Percentiles rank a stretch among this genome's conserved stretches.
These are phyloP conservation scores for Akabosia matsudoensis DNA, from an alignment of 1,140 invertebrate genomes.

Conservation along the genomic window DNA sequence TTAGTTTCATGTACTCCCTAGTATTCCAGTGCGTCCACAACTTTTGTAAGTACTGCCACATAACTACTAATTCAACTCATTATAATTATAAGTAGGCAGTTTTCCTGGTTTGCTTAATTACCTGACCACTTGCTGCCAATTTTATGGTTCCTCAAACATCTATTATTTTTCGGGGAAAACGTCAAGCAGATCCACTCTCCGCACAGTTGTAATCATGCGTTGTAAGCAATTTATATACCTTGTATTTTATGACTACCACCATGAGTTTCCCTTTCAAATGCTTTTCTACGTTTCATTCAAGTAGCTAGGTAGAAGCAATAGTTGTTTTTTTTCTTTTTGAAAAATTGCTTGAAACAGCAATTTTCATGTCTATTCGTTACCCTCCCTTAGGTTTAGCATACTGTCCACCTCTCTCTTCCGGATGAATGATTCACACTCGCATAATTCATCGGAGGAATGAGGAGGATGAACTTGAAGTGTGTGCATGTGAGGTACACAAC, in stretches of 20 bases:
- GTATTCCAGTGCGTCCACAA: neutral
- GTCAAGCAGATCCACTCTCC: too few relatives aligned
- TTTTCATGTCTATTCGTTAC: neutral
- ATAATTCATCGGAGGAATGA: neutral
- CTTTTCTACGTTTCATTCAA: too few relatives aligned
- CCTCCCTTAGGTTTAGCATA: neutral
- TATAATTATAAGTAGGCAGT: neutral
- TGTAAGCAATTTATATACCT: too few relatives aligned
- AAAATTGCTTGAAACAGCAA: neutral
- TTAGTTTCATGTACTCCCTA: neutral
- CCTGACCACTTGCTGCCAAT: neutral
- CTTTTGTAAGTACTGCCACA: neutral
- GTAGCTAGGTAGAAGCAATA: too few relatives aligned
- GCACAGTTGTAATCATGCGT: too few relatives aligned
- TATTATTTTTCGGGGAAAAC: too few relatives aligned
- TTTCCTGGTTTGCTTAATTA: conserved; percentile 4
- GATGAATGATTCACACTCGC: neutral
- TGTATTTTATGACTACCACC: neutral
- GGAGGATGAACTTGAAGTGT: conserved; percentile 7
- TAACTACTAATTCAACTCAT: neutral
- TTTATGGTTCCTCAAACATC: too few relatives aligned
- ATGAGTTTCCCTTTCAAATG: too few relatives aligned
- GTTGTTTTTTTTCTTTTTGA: too few relatives aligned
- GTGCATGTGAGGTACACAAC: neutral
- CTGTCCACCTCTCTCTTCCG: conserved; percentile 22